phyloP scores from a whole-genome alignment of 2,797 vertebrate species.

The Loris lydekkerianus region DNA sequence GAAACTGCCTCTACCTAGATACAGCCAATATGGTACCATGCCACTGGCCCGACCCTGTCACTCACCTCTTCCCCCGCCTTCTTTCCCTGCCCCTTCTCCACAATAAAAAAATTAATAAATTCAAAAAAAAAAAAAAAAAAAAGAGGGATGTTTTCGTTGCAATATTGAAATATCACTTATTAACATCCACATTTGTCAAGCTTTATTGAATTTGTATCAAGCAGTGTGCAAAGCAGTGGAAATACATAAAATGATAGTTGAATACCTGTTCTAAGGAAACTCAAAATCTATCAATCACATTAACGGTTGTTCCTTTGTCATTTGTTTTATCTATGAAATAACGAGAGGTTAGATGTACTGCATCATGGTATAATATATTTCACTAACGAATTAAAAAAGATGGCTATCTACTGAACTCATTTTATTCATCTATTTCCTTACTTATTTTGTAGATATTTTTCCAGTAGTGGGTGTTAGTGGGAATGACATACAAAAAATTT shows the following conservation, averaged over 20 bases:
- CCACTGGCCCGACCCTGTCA: no score
- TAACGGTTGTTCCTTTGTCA: neutral
- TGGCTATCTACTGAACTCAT: neutral
- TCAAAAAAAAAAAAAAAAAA: no score
- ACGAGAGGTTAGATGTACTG: neutral
- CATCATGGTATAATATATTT: neutral
- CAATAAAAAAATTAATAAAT: no score
- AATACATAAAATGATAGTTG: neutral
- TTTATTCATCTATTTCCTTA: neutral
- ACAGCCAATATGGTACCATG: no score
- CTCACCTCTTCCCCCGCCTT: no score
- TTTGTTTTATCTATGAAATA: constrained; percentile 44
- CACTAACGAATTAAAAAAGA: neutral
- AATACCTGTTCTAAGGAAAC: neutral
- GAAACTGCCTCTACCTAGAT: no score
- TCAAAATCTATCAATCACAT: neutral
- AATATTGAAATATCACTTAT: constrained; percentile 30
- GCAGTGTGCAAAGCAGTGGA: neutral
- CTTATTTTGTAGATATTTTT: neutral
- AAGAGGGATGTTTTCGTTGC: neutral
- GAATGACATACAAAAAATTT: neutral
- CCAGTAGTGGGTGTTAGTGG: neutral
- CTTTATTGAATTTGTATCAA: neutral
- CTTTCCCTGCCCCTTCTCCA: no score
- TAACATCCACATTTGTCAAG: constrained; percentile 35